These are phyloP conservation scores for Volucella inflata DNA, from an alignment of 2,888 invertebrate species.

Conservation along the genomic window DNA sequence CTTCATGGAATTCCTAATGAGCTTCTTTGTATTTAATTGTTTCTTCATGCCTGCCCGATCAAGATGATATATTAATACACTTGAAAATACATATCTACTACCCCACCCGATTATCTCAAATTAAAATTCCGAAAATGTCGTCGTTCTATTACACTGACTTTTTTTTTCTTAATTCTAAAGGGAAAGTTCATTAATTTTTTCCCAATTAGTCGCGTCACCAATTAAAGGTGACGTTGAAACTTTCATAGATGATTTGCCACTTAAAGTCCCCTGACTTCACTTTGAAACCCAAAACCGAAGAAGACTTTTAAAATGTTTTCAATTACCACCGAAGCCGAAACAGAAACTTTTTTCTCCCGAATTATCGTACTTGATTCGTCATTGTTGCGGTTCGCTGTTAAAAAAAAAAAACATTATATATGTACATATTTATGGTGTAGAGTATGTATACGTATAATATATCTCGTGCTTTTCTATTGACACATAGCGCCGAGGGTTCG, in stretches of 20 bases:
- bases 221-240: slow-evolving; percentile 73
- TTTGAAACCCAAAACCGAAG: slow-evolving; percentile 63
- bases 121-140: slow-evolving; percentile 72
- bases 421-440: not conserved
- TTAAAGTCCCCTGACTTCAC: slow-evolving; percentile 70
- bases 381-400: slow-evolving; percentile 74
- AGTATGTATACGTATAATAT: not conserved
- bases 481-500: slow-evolving; percentile 71
- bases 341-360: slow-evolving; percentile 41
- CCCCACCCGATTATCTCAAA: slow-evolving; percentile 39
- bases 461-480: slow-evolving; percentile 65
- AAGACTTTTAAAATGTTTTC: slow-evolving; percentile 74
- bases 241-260: slow-evolving; percentile 75
- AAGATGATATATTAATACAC: slow-evolving; percentile 71
- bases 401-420: slow-evolving; percentile 6
- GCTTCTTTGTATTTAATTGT: slow-evolving; percentile 56
- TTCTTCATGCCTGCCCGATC: slow-evolving; percentile 58
- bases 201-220: slow-evolving; percentile 74
- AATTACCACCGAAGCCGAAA: slow-evolving; percentile 60
- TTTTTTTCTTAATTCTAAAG: slow-evolving; percentile 28
- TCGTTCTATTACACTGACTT: slow-evolving; percentile 53
- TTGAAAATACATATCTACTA: slow-evolving; percentile 25
- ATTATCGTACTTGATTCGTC: slow-evolving; percentile 44
- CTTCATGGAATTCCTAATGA: slow-evolving; percentile 67
- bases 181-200: slow-evolving; percentile 69